Percentiles rank a stretch among this genome's conserved stretches.
Conservation (phyloP, 1,140 invertebrate genomes). For the Drosophila azteca region DNA sequence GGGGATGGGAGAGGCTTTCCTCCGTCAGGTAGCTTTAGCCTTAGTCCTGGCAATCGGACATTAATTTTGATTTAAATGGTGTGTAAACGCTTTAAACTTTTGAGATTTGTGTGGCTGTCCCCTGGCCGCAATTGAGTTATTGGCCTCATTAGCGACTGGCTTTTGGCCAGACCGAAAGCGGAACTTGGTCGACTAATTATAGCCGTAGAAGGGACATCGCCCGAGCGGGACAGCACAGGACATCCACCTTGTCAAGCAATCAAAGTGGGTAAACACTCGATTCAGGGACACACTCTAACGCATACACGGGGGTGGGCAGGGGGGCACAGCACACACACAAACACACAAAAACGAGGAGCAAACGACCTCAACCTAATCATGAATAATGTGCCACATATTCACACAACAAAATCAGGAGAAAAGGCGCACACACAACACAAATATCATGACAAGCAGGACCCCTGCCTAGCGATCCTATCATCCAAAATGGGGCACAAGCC, state of each 20-base stretch:
- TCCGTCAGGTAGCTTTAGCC: neutral
- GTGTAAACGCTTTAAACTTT: slow-evolving; percentile 71
- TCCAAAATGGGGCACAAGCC: slow-evolving; percentile 35
- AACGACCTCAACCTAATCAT: slow-evolving; percentile 69
- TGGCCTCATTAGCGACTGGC: slow-evolving; percentile 57
- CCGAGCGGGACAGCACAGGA: slow-evolving; percentile 1
- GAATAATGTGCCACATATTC: slow-evolving; percentile 78
- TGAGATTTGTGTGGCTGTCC: slow-evolving; percentile 46
- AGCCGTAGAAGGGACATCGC: no score
- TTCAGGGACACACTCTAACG: neutral
- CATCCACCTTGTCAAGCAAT: slow-evolving; percentile 41
- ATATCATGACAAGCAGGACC: slow-evolving; percentile 69
- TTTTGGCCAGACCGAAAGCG: slow-evolving; percentile 24
- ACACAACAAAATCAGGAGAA: slow-evolving; percentile 72
- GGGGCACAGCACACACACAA: no score
- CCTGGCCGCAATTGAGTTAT: slow-evolving; percentile 73
- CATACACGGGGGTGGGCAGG: neutral
- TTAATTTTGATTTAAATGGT: slow-evolving; percentile 79
- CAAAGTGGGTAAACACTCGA: slow-evolving; percentile 54
- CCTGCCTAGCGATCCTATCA: slow-evolving; percentile 38
- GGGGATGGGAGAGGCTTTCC: no score
- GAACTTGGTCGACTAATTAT: slow-evolving; percentile 40
- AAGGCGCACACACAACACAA: slow-evolving; percentile 51
- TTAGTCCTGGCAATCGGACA: slow-evolving; percentile 19
- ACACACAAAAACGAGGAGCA: slow-evolving; percentile 54